Percentiles rank a stretch among this genome's conserved stretches.
Evolutionary conservation across 2,888 invertebrate species (phyloP).

Genomic region (Sylvicola fuscatus): DNA sequence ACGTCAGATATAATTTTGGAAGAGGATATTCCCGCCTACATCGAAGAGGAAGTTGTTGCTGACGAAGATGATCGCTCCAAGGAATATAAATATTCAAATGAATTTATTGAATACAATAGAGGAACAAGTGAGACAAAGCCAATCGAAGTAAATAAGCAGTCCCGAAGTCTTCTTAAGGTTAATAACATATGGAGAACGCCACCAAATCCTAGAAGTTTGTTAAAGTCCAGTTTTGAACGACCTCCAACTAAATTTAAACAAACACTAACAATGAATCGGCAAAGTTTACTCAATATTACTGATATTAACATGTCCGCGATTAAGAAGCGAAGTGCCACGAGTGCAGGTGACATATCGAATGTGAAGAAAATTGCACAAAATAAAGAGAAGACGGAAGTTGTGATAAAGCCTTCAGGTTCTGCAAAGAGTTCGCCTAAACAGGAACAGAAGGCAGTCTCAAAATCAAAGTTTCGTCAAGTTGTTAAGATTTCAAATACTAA

Average conservation of each 20-base stretch:
- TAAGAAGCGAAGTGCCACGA: neutral
- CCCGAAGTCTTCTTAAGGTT: too few species aligned
- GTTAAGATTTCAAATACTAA: neutral
- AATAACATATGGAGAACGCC: neutral
- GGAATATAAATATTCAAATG: neutral
- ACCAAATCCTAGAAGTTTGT: conserved; percentile 5
- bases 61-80: conserved; percentile 5
- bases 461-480: conserved; percentile 2
- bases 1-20: conserved; percentile 25
- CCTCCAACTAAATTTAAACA: conserved; percentile 9
- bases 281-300: conserved; percentile 6
- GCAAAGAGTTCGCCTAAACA: neutral
- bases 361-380: neutral
- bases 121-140: too few species aligned
- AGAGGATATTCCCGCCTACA: conserved; percentile 31
- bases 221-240: conserved; percentile 5
- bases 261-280: conserved; percentile 7
- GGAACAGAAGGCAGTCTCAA: neutral
- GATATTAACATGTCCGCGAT: conserved; percentile 1
- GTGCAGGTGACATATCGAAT: neutral
- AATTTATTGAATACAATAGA: neutral
- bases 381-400: too few species aligned
- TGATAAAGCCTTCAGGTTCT: too few species aligned
- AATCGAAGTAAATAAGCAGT: too few species aligned
- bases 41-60: conserved; percentile 18